phyloP scores from a whole-genome alignment of 1,140 invertebrate genomes.

The Drosophila kepulauana region DNA sequence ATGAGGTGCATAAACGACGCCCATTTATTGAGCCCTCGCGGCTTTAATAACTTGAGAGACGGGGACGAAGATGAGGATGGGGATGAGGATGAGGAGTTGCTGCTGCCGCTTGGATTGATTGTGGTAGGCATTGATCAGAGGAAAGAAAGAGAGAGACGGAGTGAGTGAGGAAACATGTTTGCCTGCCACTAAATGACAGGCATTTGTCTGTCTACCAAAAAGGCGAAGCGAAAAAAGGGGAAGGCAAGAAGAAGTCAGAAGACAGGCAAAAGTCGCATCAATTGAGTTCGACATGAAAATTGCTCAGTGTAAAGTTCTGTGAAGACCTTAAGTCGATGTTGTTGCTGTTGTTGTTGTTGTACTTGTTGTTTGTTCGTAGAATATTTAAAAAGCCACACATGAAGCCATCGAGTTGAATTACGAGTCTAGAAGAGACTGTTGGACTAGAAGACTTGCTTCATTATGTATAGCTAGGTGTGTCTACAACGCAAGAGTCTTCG shows the following conservation, averaged over 20 bases:
- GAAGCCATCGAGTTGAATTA: conserved; percentile 6
- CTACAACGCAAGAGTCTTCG: background rate
- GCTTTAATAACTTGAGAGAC: conserved; percentile 59
- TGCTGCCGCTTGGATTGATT: conserved; percentile 31
- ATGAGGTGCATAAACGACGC: conserved; percentile 83
- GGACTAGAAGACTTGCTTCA: background rate
- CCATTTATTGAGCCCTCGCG: conserved; percentile 81
- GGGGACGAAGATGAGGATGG: no score
- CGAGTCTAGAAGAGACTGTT: background rate
- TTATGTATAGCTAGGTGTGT: conserved; percentile 45
- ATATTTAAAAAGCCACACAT: conserved; percentile 79
- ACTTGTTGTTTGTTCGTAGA: conserved; percentile 63
- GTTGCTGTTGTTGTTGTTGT: conserved; percentile 33
- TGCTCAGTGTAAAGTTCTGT: conserved; percentile 58
- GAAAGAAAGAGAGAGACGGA: background rate
- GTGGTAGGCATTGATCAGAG: conserved; percentile 7
- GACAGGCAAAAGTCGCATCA: conserved; percentile 59
- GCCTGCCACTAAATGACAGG: conserved; percentile 76
- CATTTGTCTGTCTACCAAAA: conserved; percentile 66
- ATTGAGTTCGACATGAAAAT: conserved; percentile 80
- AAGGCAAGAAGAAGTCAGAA: conserved; percentile 16
- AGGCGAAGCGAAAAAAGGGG: background rate
- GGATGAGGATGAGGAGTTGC: conserved; percentile 14
- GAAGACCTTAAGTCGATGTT: conserved; percentile 29
- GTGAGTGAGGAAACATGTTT: conserved; percentile 62